Percentiles rank a stretch among this genome's conserved stretches.
These are phyloP conservation scores for Carlito syrichta DNA, from an alignment of 2,113 vertebrate genomes.

Conservation along the genomic window DNA sequence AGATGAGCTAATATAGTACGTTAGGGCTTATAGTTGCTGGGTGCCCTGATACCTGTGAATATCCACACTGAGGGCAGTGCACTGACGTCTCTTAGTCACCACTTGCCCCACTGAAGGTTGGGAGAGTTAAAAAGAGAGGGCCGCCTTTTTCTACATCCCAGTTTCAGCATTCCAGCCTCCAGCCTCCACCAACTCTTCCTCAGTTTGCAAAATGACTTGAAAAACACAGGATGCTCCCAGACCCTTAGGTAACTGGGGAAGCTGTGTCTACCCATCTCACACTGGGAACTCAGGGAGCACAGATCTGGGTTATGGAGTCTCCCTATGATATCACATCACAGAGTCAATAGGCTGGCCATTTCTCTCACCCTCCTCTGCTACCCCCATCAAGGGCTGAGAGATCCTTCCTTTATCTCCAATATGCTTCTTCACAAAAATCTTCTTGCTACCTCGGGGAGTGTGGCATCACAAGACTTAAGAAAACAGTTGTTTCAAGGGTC, in stretches of 20 bases:
- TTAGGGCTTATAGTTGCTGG: not conserved
- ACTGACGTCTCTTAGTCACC: not conserved
- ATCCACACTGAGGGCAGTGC: not conserved
- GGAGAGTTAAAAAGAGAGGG: not conserved
- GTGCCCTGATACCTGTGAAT: not conserved
- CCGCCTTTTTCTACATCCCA: not conserved
- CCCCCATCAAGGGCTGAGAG: too few relatives aligned
- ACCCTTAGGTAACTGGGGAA: not conserved
- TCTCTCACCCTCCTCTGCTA: not conserved
- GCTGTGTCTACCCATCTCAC: not conserved
- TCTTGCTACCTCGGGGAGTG: not conserved
- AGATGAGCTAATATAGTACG: not conserved
- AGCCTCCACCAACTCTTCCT: not conserved
- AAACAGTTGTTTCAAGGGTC: too few relatives aligned
- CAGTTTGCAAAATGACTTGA: not conserved
- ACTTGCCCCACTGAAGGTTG: not conserved
- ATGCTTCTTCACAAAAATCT: not conserved
- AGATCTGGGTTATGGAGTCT: not conserved
- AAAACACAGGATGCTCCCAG: not conserved
- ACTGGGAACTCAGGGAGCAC: not conserved
- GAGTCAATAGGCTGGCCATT: not conserved
- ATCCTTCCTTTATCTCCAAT: not conserved
- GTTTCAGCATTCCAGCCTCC: not conserved
- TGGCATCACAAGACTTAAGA: not conserved
- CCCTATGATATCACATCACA: not conserved